Base-by-base conservation (phyloP, 1,140 invertebrate species). In the Ridgeia piscesae region DNA sequence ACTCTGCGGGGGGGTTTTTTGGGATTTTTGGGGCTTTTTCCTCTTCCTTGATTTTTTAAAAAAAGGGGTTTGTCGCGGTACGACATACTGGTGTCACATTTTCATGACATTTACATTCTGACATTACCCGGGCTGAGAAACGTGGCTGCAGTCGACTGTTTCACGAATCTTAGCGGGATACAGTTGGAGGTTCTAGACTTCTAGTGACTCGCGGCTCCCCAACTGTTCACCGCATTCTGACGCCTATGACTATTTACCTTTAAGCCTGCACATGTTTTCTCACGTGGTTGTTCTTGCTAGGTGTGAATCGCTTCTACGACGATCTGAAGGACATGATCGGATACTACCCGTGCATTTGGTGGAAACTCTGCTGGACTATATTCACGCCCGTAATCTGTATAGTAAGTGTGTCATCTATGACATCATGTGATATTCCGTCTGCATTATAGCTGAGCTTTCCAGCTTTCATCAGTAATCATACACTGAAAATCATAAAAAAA, bases 271-370 rank as follows among this genome's bases (percentile, higher is more conserved):
- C 58, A 77, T 77, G 27, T 17, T 92, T 33, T 11, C 33, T 34
- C 33, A 42, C n/a, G 21, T 35, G 33, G 34, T 8, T 77, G 27
- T 77, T 77, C 27, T 27, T 77, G 58, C 35, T 93, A 96, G 96
- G 99, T 14, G 98, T 99, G 0, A 97, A 99, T 95, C 97, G 98
- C 92, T 99, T 99, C 96, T 99, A 99, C 94, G 98, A 99, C 94
- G 98, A 98, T 35, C 98, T 99, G 93, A 98, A 98, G 92, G 98
- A 99, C 94, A 99, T 99, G 99, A 99, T 99, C 95, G 99, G 99
- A 9, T 99, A 99, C 95, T 99, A 99, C 95, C 99, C 99, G 0
- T 97, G 98, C 93, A 97, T 97, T 89, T 99, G 98, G 97, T 99
- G 98, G 99, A 99, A 99, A 96, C 98, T 99, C 94, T 99, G 98